Conservation (phyloP, 2,888 invertebrate genomes). For the Mesorhabditis spiculigera region DNA sequence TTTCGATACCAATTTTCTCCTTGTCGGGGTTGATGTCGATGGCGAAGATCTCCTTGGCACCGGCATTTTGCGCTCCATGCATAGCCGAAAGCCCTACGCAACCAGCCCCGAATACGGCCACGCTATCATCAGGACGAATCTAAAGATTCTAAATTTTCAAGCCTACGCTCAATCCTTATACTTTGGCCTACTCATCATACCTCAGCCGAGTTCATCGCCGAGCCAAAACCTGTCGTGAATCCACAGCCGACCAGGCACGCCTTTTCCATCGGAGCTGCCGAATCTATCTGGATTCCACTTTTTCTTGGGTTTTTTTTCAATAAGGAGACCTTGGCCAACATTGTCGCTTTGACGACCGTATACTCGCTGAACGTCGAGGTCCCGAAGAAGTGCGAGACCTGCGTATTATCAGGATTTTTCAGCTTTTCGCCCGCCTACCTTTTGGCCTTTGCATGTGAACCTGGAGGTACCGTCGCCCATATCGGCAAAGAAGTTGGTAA, state of each 20-base stretch:
- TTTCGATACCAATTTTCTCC: not conserved
- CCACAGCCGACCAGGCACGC: slow-evolving; percentile 85
- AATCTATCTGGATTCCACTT: too few relatives aligned
- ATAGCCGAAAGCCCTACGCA: not conserved
- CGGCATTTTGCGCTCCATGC: not conserved
- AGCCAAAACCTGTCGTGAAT: slow-evolving; percentile 87
- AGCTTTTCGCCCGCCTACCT: too few relatives aligned
- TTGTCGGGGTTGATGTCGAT: slow-evolving; percentile 4
- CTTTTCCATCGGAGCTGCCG: slow-evolving; percentile 76
- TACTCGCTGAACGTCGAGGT: slow-evolving; percentile 82
- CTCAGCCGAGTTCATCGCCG: slow-evolving; percentile 82
- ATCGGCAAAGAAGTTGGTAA: slow-evolving; percentile 72
- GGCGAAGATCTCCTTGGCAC: not conserved
- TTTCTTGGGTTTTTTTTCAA: too few relatives aligned
- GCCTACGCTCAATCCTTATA: too few relatives aligned
- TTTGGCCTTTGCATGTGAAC: slow-evolving; percentile 67
- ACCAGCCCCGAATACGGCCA: not conserved
- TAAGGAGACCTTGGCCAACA: slow-evolving; percentile 79
- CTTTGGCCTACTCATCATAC: slow-evolving; percentile 26
- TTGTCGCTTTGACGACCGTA: slow-evolving; percentile 88
- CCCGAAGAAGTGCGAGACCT: slow-evolving; percentile 85
- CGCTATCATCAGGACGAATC: not conserved
- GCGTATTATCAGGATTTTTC: too few relatives aligned
- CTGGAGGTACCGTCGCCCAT: slow-evolving; percentile 89
- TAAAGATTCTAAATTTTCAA: not conserved